phyloP scores from a whole-genome alignment of 2,797 vertebrate genomes.

The Channallabes apus region DNA sequence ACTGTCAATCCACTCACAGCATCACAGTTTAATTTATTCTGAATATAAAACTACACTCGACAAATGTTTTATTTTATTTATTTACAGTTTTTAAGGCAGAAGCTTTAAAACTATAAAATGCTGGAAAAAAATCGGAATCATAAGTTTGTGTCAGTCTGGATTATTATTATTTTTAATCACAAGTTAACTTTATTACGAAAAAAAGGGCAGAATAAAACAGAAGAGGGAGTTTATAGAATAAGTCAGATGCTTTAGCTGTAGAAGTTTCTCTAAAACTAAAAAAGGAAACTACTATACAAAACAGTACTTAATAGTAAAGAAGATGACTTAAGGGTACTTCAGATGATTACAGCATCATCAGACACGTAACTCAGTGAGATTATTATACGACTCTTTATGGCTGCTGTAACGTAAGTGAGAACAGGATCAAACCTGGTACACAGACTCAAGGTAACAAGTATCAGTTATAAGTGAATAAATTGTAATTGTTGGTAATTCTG shows the following conservation, averaged over 20 bases:
- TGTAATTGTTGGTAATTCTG: neutral
- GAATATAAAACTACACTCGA: neutral
- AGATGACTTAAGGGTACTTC: neutral
- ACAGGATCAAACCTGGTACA: neutral
- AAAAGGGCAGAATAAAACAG: neutral
- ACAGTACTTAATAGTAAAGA: neutral
- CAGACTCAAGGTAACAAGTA: too few species aligned
- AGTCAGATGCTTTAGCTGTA: neutral
- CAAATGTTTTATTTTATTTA: neutral
- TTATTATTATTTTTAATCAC: neutral
- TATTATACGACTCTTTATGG: neutral
- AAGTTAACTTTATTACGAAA: neutral
- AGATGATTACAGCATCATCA: too few species aligned
- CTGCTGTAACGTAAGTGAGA: neutral
- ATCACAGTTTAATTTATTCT: neutral
- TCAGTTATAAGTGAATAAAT: neutral
- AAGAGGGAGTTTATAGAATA: neutral
- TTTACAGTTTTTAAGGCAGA: neutral
- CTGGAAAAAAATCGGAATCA: neutral
- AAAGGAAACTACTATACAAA: neutral
- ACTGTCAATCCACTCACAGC: neutral
- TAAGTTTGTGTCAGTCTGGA: neutral
- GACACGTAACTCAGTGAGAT: neutral
- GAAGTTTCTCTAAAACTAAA: neutral
- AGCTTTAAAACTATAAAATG: neutral